These are phyloP conservation scores for Tipula lateralis DNA, from an alignment of 2,888 invertebrate genomes.

Conservation along the genomic window DNA sequence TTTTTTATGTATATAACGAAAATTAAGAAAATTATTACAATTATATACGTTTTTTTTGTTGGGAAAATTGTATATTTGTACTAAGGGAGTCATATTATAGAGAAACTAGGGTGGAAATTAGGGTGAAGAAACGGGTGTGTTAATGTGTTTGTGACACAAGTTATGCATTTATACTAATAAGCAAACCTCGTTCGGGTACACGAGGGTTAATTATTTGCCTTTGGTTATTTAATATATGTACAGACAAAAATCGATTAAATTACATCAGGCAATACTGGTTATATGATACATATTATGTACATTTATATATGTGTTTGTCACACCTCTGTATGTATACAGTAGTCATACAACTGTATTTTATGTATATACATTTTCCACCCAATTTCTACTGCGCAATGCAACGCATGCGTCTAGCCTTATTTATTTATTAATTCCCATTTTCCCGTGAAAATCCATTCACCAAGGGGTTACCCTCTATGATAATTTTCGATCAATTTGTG, in stretches of 20 bases:
- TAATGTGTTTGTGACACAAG: not conserved
- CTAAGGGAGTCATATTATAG: not conserved
- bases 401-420: not conserved
- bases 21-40: constrained; percentile 19
- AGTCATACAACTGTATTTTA: not conserved
- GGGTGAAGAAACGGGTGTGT: not conserved
- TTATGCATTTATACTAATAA: not conserved
- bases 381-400: not conserved
- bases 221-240: not conserved
- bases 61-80: constrained; percentile 1
- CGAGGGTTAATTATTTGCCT: not conserved
- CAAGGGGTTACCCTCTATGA: not conserved
- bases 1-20: not conserved
- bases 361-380: not conserved
- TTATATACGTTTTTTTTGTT: not conserved
- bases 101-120: not conserved
- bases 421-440: not conserved
- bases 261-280: not conserved
- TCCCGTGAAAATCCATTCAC: not conserved
- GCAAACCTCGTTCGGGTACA: not conserved
- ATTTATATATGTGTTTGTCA: not conserved
- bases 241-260: not conserved
- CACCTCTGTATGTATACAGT: not conserved
- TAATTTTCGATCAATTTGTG: constrained; percentile 4
- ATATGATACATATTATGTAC: not conserved